Evolutionary conservation across 1,140 invertebrate species (phyloP).

Genomic region (Gyrodactylus salaris): DNA sequence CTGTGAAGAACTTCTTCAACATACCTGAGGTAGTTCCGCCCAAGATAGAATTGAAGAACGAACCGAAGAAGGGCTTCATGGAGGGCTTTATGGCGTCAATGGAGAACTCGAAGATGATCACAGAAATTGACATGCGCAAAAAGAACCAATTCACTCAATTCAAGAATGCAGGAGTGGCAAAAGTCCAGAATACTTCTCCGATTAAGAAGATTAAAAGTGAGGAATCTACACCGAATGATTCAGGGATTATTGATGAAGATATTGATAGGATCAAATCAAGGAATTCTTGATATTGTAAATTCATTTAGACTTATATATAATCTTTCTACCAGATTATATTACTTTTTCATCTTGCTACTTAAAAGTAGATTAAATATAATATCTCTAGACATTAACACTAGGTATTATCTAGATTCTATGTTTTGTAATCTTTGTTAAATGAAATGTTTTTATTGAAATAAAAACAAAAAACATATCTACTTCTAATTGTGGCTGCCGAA

Average conservation of each 20-base stretch:
- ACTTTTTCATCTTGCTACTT: too few species aligned
- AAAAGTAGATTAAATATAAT: too few species aligned
- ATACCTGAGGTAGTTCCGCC: conserved; percentile 31
- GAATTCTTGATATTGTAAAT: too few species aligned
- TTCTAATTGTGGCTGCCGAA: too few species aligned
- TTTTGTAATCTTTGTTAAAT: too few species aligned
- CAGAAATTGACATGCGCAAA: background rate
- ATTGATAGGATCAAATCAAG: background rate
- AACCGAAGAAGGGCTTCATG: conserved; percentile 31
- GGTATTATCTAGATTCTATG: too few species aligned
- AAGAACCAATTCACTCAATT: background rate
- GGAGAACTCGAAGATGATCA: background rate
- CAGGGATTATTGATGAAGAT: background rate
- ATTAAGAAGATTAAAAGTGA: background rate
- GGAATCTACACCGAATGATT: background rate
- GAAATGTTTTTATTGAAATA: too few species aligned
- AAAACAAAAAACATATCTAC: too few species aligned
- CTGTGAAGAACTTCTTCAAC: conserved; percentile 35
- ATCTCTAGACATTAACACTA: too few species aligned
- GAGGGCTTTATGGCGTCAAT: conserved; percentile 19
- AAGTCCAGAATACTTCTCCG: background rate
- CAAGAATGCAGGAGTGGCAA: background rate
- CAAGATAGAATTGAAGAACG: conserved; percentile 18
- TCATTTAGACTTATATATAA: too few species aligned
- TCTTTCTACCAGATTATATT: too few species aligned